A percentile compares a stretch with the other conserved stretches of the same genome.
phyloP scores from a whole-genome alignment of 2,113 vertebrate genomes.

The Paramisgurnus dabryanus region DNA sequence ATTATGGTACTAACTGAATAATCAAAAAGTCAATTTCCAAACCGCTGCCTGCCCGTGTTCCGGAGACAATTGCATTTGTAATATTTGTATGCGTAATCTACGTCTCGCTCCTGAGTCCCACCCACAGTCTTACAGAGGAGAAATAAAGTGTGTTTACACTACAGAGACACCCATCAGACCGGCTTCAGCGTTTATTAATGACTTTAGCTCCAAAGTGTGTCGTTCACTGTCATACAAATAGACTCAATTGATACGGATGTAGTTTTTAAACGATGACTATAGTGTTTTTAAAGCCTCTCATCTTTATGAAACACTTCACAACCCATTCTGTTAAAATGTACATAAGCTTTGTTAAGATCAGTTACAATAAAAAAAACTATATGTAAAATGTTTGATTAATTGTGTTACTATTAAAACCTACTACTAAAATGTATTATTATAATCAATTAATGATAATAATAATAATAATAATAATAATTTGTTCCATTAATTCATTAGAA shows the following conservation, averaged over 20 bases:
- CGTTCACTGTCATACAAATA: slow-evolving; percentile 10
- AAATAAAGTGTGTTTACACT: slow-evolving; percentile 34
- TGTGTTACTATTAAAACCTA: no score
- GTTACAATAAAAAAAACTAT: neutral
- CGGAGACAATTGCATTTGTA: slow-evolving; percentile 76
- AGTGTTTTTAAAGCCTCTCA: slow-evolving; percentile 53
- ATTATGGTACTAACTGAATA: slow-evolving; percentile 78
- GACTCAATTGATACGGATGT: slow-evolving; percentile 55
- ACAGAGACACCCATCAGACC: slow-evolving; percentile 32
- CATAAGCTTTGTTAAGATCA: neutral
- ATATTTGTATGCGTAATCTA: slow-evolving; percentile 73
- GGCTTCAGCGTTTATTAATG: slow-evolving; percentile 30
- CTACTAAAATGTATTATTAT: no score
- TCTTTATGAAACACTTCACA: neutral
- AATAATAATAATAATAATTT: no score
- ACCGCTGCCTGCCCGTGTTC: slow-evolving; percentile 61
- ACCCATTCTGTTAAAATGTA: neutral
- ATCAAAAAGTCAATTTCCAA: slow-evolving; percentile 80
- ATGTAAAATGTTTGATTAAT: no score
- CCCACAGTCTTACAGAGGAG: slow-evolving; percentile 43
- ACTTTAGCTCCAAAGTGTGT: neutral
- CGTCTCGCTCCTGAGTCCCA: slow-evolving; percentile 45
- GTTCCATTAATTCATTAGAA: no score
- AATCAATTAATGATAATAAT: no score
- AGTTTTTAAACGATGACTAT: slow-evolving; percentile 79